These are phyloP conservation scores for Caenorhabditis macrosperma DNA, from an alignment of 2,888 invertebrate genomes.

Conservation along the genomic window DNA sequence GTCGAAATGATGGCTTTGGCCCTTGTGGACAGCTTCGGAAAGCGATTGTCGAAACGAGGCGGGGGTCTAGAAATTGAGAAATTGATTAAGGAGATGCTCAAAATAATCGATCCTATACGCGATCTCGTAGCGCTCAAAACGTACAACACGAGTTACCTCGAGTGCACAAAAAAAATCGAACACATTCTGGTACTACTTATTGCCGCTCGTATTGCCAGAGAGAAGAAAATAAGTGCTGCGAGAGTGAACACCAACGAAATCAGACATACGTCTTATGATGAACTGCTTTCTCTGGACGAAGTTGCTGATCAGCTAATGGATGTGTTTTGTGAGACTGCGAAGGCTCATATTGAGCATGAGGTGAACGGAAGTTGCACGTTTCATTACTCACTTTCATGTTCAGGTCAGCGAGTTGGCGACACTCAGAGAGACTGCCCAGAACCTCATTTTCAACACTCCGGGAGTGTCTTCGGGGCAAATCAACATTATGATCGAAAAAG, in stretches of 20 bases:
- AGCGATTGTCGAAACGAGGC: constrained; percentile 22
- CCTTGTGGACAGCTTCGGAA: constrained; percentile 51
- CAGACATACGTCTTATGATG: background rate
- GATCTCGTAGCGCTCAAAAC: constrained; percentile 16
- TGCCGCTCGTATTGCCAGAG: constrained; percentile 43
- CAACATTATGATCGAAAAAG: constrained; percentile 12
- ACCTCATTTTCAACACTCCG: constrained; percentile 11
- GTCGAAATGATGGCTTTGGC: constrained; percentile 45
- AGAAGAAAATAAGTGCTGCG: constrained; percentile 37
- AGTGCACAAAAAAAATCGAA: constrained; percentile 31
- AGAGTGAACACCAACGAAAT: constrained; percentile 5
- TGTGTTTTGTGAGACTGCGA: constrained; percentile 33
- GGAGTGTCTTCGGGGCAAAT: constrained; percentile 7
- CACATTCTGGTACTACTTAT: constrained; percentile 38
- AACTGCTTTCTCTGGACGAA: constrained; percentile 6
- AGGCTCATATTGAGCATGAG: constrained; percentile 35
- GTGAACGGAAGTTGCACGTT: too few relatives aligned
- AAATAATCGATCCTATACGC: constrained; percentile 30
- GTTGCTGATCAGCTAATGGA: constrained; percentile 40
- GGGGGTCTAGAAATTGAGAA: constrained; percentile 20
- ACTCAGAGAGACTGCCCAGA: background rate
- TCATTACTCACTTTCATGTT: background rate
- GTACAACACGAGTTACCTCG: constrained; percentile 12
- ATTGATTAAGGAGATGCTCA: constrained; percentile 20
- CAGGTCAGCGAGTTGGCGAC: constrained; percentile 14